Conservation (phyloP, 2,113 vertebrate species). For the Laticauda colubrina region DNA sequence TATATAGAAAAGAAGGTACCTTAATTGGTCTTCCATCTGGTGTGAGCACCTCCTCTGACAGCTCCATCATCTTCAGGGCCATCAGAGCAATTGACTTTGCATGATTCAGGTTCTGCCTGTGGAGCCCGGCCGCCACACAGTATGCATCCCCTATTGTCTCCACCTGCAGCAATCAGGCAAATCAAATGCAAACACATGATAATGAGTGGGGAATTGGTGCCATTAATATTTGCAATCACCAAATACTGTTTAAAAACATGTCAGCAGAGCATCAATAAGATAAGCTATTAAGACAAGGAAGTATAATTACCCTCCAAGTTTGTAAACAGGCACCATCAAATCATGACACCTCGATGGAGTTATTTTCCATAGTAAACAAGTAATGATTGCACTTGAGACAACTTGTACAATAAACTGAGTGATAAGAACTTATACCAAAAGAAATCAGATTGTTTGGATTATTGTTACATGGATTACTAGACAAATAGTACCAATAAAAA, state of each 20-base stretch:
- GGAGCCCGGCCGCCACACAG: slow-evolving; percentile 94
- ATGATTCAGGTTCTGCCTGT: slow-evolving; percentile 92
- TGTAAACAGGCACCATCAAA: slow-evolving; percentile 63
- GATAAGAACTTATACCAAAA: slow-evolving; percentile 16
- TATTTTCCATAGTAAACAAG: slow-evolving; percentile 24
- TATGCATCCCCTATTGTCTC: slow-evolving; percentile 98
- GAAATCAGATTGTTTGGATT: slow-evolving; percentile 20
- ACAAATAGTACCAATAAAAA: slow-evolving; percentile 10
- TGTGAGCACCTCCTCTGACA: slow-evolving; percentile 95
- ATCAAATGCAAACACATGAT: slow-evolving; percentile 45
- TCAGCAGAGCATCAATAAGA: slow-evolving; percentile 62
- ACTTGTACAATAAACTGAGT: slow-evolving; percentile 8
- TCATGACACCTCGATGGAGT: slow-evolving; percentile 15
- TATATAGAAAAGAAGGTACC: slow-evolving; percentile 65
- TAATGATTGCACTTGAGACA: slow-evolving; percentile 28
- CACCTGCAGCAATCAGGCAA: slow-evolving; percentile 78
- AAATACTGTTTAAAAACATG: slow-evolving; percentile 54
- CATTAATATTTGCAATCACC: slow-evolving; percentile 56
- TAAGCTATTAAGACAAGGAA: slow-evolving; percentile 59
- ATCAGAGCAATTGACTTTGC: slow-evolving; percentile 95
- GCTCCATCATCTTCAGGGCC: slow-evolving; percentile 99
- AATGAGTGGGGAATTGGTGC: slow-evolving; percentile 45
- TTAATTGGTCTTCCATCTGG: slow-evolving; percentile 94
- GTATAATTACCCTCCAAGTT: slow-evolving; percentile 62
- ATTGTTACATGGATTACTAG: slow-evolving; percentile 4